Evolutionary conservation across 2,113 vertebrate species (phyloP).

Genomic region (Phylloscopus whistleri): DNA sequence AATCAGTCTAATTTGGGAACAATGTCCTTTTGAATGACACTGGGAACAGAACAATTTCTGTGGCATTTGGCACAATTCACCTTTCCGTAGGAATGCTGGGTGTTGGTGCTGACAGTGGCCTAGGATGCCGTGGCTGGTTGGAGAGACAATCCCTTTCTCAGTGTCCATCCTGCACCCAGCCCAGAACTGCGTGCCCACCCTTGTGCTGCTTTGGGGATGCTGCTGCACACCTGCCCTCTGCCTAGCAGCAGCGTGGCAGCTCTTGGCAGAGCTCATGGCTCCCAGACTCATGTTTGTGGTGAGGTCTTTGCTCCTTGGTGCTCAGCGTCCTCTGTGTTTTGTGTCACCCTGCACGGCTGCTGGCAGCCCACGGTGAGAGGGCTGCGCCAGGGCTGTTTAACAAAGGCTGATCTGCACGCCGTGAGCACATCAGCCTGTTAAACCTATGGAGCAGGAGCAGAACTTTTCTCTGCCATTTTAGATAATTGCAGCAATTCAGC

Average conservation of each 20-base stretch:
- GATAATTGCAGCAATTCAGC: neutral
- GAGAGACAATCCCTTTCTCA: neutral
- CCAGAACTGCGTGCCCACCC: rapidly evolving
- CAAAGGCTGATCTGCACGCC: too few species aligned
- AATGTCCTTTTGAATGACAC: neutral
- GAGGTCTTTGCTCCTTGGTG: neutral
- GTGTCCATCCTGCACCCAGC: rapidly evolving
- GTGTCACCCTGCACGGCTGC: rapidly evolving
- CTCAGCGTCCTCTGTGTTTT: neutral
- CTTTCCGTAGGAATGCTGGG: neutral
- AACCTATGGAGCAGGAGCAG: neutral
- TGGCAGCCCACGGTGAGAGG: neutral
- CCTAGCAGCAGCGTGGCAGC: rapidly evolving
- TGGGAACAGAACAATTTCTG: neutral
- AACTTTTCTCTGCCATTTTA: neutral
- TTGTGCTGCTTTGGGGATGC: rapidly evolving
- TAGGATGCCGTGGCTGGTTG: rapidly evolving
- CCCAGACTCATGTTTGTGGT: rapidly evolving
- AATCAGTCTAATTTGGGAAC: neutral
- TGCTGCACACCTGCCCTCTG: neutral
- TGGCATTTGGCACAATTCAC: neutral
- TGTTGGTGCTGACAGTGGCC: neutral
- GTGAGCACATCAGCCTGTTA: neutral
- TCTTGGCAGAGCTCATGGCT: neutral
- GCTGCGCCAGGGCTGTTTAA: neutral